Evolutionary conservation across 2,888 invertebrate genomes (phyloP).

Genomic region (Adelognathus sp.): DNA sequence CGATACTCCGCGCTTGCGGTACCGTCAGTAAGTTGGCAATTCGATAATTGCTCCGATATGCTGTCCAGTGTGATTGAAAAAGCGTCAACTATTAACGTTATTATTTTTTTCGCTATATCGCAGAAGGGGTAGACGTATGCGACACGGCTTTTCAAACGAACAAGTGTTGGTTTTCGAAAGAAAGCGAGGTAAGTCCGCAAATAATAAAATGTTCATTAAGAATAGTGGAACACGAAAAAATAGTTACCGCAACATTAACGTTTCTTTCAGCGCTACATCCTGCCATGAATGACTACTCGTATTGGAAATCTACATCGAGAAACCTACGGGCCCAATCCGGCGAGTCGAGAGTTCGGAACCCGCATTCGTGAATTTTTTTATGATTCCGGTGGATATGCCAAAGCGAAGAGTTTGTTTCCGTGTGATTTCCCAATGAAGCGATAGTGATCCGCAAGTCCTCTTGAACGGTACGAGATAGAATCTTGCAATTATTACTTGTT

Average conservation of each 20-base stretch:
- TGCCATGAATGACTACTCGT: background rate
- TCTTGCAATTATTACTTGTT: background rate
- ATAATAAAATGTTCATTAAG: background rate
- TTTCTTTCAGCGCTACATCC: background rate
- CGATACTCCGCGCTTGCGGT: background rate
- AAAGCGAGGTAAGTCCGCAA: background rate
- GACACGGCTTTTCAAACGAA: background rate
- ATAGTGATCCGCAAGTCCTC: background rate
- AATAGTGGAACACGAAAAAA: background rate
- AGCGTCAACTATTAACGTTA: background rate
- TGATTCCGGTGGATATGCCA: too few relatives aligned
- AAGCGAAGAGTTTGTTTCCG: too few relatives aligned
- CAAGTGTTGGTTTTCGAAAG: background rate
- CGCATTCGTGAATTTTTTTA: too few relatives aligned
- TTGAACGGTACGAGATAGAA: background rate
- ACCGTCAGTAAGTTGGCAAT: background rate
- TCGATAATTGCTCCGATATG: background rate
- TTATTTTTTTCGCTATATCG: background rate
- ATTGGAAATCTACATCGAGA: too few relatives aligned
- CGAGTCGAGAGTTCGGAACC: too few relatives aligned
- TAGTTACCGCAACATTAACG: background rate
- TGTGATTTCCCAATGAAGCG: background rate
- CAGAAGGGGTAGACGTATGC: conserved; percentile 6
- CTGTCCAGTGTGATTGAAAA: background rate
- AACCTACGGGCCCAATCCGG: too few relatives aligned